Evolutionary conservation across 2,113 vertebrate genomes (phyloP).

Genomic region (Mungos mungo): DNA sequence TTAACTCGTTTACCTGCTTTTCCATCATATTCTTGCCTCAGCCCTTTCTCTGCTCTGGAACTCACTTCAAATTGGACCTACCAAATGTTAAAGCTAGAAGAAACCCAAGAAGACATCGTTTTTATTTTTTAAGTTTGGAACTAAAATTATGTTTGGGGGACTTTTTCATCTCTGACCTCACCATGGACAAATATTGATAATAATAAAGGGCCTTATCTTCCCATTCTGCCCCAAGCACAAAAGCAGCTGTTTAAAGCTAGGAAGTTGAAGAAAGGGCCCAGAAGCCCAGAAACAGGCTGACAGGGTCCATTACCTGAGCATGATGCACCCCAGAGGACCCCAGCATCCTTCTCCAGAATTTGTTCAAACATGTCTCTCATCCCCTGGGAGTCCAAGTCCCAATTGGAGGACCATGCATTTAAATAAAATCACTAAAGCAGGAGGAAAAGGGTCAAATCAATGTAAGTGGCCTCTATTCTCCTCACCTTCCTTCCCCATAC

Average conservation of each 20-base stretch:
- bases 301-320: accelerated
- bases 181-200: background rate
- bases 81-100: background rate
- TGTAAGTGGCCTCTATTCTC: background rate
- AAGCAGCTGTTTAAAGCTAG: background rate
- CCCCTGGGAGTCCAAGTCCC: background rate
- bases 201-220: background rate
- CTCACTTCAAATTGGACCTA: background rate
- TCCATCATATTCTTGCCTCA: background rate
- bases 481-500: background rate
- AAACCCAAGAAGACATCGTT: background rate
- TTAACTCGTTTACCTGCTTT: background rate
- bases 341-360: background rate
- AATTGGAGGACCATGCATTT: background rate
- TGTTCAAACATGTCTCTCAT: background rate
- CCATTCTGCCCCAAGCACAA: background rate
- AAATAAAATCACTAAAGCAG: background rate
- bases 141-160: background rate
- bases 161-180: background rate
- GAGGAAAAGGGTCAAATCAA: background rate
- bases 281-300: background rate
- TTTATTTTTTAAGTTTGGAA: background rate
- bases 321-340: accelerated
- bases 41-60: background rate
- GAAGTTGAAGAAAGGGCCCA: background rate